phyloP scores from a whole-genome alignment of 2,888 invertebrate species.

The Caenorhabditis sp. region DNA sequence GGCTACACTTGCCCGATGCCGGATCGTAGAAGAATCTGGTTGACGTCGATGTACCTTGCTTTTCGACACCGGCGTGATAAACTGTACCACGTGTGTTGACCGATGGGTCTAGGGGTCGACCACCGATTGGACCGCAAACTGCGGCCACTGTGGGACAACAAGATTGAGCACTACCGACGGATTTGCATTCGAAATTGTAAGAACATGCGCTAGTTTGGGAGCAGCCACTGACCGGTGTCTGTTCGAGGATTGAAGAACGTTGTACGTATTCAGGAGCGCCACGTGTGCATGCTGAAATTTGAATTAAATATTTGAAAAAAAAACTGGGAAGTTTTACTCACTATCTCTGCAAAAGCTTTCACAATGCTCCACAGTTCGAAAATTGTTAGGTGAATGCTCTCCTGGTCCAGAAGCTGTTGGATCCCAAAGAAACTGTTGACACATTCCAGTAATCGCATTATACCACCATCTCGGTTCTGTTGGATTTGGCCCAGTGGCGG shows the following conservation, averaged over 20 bases:
- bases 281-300: conserved; percentile 45
- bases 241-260: conserved; percentile 52
- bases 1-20: conserved; percentile 50
- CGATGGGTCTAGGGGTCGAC: conserved; percentile 57
- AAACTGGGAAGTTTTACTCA: conserved; percentile 12
- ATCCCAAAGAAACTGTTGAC: conserved; percentile 64
- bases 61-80: conserved; percentile 56
- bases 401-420: conserved; percentile 55
- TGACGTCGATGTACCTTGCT: conserved; percentile 57
- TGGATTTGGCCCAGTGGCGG: conserved; percentile 63
- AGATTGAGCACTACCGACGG: conserved; percentile 59
- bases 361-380: conserved; percentile 60
- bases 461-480: conserved; percentile 63
- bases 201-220: conserved; percentile 50
- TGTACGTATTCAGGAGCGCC: conserved; percentile 60
- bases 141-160: conserved; percentile 60
- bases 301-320: neutral
- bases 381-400: conserved; percentile 62
- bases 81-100: conserved; percentile 45
- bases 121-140: conserved; percentile 57
- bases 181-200: conserved; percentile 57
- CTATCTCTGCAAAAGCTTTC: conserved; percentile 59
- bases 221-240: conserved; percentile 56
- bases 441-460: conserved; percentile 56
- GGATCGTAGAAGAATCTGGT: conserved; percentile 60